phyloP scores from a whole-genome alignment of 2,888 invertebrate genomes.

The Limnephilus lunatus region DNA sequence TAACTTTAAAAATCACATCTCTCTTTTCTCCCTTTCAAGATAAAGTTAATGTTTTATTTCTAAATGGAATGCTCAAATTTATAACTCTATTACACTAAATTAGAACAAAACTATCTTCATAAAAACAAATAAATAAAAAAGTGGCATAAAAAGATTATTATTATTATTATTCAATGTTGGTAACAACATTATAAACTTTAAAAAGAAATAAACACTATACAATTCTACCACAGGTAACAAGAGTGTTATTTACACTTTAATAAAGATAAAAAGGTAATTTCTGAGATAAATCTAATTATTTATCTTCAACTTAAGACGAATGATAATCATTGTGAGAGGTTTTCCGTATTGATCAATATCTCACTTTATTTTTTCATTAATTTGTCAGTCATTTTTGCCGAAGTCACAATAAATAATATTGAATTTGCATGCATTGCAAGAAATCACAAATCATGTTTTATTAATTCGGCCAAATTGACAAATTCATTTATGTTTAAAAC shows the following conservation, averaged over 20 bases:
- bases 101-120: slow-evolving; percentile 20
- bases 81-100: slow-evolving; percentile 19
- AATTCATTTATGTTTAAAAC: background rate
- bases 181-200: slow-evolving; percentile 32
- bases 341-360: slow-evolving; percentile 21
- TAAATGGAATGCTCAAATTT: slow-evolving; percentile 34
- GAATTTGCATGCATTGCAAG: background rate
- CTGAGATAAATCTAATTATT: slow-evolving; percentile 6
- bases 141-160: background rate
- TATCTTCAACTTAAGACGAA: background rate
- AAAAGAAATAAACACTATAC: slow-evolving; percentile 6
- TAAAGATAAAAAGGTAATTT: slow-evolving; percentile 5
- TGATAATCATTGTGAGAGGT: background rate
- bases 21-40: background rate
- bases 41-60: slow-evolving; percentile 16
- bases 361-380: background rate
- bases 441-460: background rate
- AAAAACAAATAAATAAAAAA: slow-evolving; percentile 31
- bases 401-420: slow-evolving; percentile 21
- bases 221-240: slow-evolving; percentile 38
- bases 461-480: slow-evolving; percentile 23
- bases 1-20: background rate
- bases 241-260: slow-evolving; percentile 32
- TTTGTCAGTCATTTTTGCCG: slow-evolving; percentile 2
- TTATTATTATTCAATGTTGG: background rate